Conservation (phyloP, 92 coral and sea anemone genomes). For the Actinostola sp. region DNA sequence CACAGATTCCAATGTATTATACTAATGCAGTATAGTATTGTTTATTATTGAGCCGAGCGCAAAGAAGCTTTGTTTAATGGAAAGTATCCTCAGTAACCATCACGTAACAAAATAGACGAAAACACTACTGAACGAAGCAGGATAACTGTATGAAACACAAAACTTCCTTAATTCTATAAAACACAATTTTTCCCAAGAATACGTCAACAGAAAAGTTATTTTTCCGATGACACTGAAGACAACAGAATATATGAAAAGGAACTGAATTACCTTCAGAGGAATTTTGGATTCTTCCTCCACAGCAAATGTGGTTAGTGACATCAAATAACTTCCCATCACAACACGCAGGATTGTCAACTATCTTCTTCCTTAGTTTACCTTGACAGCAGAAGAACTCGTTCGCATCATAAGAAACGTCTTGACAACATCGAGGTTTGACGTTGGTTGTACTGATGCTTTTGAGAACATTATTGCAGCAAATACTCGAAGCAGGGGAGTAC, state of each 20-base stretch:
- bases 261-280: slow-evolving; percentile 22
- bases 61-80: too few species aligned
- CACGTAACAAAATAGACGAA: too few species aligned
- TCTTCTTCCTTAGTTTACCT: slow-evolving; percentile 14
- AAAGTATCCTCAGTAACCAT: too few species aligned
- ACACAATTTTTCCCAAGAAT: background rate
- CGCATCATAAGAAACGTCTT: slow-evolving; percentile 27
- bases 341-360: slow-evolving; percentile 12
- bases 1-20: too few species aligned
- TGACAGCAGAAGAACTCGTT: slow-evolving; percentile 25
- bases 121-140: too few species aligned
- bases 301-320: slow-evolving; percentile 22
- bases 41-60: too few species aligned
- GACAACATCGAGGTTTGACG: slow-evolving; percentile 32
- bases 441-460: background rate
- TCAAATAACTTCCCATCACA: slow-evolving; percentile 26
- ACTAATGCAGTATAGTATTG: too few species aligned
- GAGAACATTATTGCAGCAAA: slow-evolving; percentile 20
- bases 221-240: background rate
- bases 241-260: background rate
- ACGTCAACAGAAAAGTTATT: background rate
- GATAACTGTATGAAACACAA: too few species aligned
- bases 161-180: too few species aligned
- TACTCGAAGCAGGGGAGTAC: slow-evolving; percentile 21
- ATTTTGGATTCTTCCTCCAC: slow-evolving; percentile 19